Conservation (phyloP, 2,888 invertebrate genomes). For the Philhelius pedissequus region DNA sequence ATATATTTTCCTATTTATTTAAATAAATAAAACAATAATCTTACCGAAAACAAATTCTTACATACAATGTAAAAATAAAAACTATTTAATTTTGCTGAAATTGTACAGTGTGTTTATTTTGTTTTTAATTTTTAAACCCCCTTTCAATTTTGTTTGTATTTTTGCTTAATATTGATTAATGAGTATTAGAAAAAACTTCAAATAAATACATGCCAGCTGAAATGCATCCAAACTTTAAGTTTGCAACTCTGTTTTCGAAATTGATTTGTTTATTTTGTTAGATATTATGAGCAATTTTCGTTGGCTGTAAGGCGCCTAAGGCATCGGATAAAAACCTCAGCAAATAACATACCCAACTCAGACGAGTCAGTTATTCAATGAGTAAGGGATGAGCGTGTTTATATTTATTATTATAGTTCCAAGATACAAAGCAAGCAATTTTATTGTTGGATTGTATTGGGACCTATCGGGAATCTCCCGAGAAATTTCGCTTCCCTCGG, state of each 20-base stretch:
- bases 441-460: too few relatives aligned
- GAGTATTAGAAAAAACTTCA: background rate
- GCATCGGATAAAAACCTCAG: too few relatives aligned
- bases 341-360: too few relatives aligned
- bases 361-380: too few relatives aligned
- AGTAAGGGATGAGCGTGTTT: too few relatives aligned
- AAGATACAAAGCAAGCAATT: too few relatives aligned
- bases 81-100: constrained; percentile 3
- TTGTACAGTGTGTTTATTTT: constrained; percentile 9
- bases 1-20: constrained; percentile 7
- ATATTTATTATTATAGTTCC: too few relatives aligned
- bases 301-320: too few relatives aligned
- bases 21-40: constrained; percentile 36
- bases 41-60: constrained; percentile 30
- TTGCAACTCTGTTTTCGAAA: background rate
- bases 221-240: background rate
- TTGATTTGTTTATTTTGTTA: background rate
- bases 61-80: constrained; percentile 15
- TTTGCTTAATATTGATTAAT: background rate
- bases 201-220: background rate
- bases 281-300: too few relatives aligned
- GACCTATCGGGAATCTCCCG: too few relatives aligned
- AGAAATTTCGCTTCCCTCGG: too few relatives aligned
- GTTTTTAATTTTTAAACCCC: background rate
- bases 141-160: background rate